A percentile compares a stretch with the other conserved stretches of the same genome.
Conservation (phyloP, 1,140 invertebrate genomes). For the Trachymyrmex cornetzi region DNA sequence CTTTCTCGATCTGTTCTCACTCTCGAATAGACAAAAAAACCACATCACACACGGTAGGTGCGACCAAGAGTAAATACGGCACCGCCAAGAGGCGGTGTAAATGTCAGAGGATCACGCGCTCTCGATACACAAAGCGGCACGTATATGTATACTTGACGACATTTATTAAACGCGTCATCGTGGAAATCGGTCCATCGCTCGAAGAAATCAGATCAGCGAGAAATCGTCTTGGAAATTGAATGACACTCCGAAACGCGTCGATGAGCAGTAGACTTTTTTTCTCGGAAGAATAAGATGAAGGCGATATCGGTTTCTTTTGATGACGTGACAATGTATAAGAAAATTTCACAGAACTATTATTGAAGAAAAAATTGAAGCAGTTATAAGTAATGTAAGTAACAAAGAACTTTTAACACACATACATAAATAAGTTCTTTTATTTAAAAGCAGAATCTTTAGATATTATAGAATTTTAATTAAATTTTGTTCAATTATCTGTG, state of each 20-base stretch:
- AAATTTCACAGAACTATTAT: background rate
- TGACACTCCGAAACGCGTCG: background rate
- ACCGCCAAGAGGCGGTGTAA: conserved; percentile 29
- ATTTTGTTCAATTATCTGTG: background rate
- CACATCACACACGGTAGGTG: background rate
- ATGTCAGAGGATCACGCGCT: conserved; percentile 58
- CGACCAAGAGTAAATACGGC: conserved; percentile 38
- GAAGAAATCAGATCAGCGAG: conserved; percentile 25
- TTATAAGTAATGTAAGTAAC: background rate
- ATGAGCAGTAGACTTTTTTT: background rate
- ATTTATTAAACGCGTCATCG: conserved; percentile 54
- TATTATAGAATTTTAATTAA: background rate
- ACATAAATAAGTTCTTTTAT: background rate
- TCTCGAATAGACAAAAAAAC: conserved; percentile 46
- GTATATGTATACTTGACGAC: conserved; percentile 13
- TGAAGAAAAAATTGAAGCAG: background rate
- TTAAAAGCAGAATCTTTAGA: background rate
- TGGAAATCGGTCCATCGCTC: conserved; percentile 9
- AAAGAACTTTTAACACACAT: background rate
- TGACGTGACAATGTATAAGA: background rate
- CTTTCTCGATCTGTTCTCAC: conserved; percentile 15
- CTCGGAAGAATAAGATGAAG: background rate
- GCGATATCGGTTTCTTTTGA: background rate
- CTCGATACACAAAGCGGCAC: conserved; percentile 14
- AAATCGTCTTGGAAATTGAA: conserved; percentile 28